These are phyloP conservation scores for Malurus leucopterus DNA, from an alignment of 2,797 vertebrate genomes.

Conservation along the genomic window DNA sequence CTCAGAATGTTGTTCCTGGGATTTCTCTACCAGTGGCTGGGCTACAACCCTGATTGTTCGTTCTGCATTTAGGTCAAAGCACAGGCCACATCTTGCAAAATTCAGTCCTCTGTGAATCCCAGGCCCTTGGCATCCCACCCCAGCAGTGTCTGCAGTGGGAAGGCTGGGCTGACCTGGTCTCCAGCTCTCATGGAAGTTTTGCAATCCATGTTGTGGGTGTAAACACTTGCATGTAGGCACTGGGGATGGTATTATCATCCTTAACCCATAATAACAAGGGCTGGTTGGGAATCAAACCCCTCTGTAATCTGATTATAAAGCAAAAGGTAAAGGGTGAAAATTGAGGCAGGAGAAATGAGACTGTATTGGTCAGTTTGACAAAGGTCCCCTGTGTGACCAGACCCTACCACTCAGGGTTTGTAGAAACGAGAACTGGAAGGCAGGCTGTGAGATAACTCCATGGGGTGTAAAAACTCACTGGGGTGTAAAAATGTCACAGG, in stretches of 20 bases:
- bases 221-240: accelerated
- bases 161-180: neutral
- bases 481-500: neutral
- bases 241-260: neutral
- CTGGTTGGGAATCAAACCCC: neutral
- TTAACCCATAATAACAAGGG: neutral
- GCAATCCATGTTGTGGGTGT: accelerated
- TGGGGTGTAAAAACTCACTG: accelerated
- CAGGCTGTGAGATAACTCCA: neutral
- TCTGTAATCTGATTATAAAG: neutral
- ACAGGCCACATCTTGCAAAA: neutral
- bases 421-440: neutral
- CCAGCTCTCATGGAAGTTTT: neutral
- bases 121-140: neutral
- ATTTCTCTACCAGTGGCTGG: neutral
- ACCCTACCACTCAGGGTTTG: neutral
- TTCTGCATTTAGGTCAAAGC: neutral
- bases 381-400: neutral
- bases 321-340: neutral
- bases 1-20: neutral
- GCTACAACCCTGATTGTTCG: neutral
- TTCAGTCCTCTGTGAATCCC: accelerated
- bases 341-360: neutral
- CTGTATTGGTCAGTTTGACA: neutral
- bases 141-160: neutral